Evolutionary conservation across 2,797 vertebrate genomes (phyloP), one percentile per base, ranked within the genome.

Genomic region (Nannoperca australis): DNA sequence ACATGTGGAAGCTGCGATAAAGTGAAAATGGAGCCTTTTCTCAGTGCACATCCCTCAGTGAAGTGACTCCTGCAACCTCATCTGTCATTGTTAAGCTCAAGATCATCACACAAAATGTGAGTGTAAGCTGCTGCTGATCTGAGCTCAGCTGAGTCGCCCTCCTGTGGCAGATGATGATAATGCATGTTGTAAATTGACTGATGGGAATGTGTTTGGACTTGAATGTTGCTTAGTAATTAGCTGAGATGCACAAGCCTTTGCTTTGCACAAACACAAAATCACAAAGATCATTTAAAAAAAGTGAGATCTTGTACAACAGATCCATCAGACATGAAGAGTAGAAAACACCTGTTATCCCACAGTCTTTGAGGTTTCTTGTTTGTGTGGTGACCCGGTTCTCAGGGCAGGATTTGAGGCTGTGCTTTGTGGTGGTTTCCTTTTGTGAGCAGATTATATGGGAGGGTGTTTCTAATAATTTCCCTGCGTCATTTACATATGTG

Each of bases 111-210:
- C 22, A 65, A 17, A 20, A 20, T 24, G 17, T 11, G 18, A 54
- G 45, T 5, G 40, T 44, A 70, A 53, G 59, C 71, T 51, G 77
- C 70, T 42, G 76, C 64, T 76, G 78, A 63, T 20, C 58, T 83
- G 45, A 65, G 76, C 54, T 84, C 62, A 56, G 71, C 70, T 50
- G 44, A 83, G 79, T 54, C 87, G 90, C 91, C 93, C 92, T 84
- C 94, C 84, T 76, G 92, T 93, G 94, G 92, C 40, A 3, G 1
- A 49, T 4, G 14, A 5, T 15, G 63, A 63, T 18, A 59, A 38
- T 40, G n/a, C 5, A 45, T 30, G 9, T 12, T 40, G 15, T 15
- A 22, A 59, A 30, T 6, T 3, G 20, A 53, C 30, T 44, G 11
- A 45, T 40, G 47, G 22, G 40, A 47, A 30, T 30, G 5, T n/a